Evolutionary conservation across 2,797 vertebrate genomes (phyloP), one percentile per base, ranked within the genome.

Genomic region (Takifugu rubripes): DNA sequence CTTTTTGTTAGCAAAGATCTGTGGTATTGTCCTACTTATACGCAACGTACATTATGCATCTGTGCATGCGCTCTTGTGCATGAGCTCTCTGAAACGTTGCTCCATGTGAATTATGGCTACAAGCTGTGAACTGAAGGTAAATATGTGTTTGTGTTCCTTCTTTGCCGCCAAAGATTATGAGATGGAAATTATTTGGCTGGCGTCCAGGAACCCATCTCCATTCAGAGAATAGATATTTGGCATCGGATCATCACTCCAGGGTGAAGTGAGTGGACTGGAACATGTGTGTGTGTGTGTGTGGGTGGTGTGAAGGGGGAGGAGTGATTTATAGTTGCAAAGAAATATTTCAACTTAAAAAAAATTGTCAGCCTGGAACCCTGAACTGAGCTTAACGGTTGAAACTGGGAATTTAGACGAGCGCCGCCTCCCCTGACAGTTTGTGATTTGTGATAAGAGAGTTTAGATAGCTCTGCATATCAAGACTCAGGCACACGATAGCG

Each of bases 51-150:
- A 40, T 40, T 40, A 40, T 40, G 36, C 36, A 14, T 64, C 27
- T 10, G 12, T 40, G 36, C 36, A 40, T 15, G 44, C 61, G 55
- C 6, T 24, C 56, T 48, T 52, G 43, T 71, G 59, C 29, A 21
- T 21, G 70, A 66, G 65, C 58, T 59, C 77, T 59, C 61, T 44
- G 78, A 73, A 85, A 78, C 78, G 54, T 57, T 53, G 61, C 77
- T 68, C 68, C 53, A 58, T 79, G 72, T 81, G 79, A 83, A 84
- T 86, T 78, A 59, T 49, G 72, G 85, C 79, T 79, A 73, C 84
- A 83, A 84, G 86, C 84, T 88, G 84, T 88, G 88, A 88, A 86
- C 85, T 86, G 76, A 84, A 86, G 87, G 88, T 89, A 89, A 86
- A 87, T 85, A 87, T 83, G 86, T 83, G 72, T 88, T 85, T 90